phyloP scores from a whole-genome alignment of 2,113 vertebrate genomes.

The Oncorhynchus masou region DNA sequence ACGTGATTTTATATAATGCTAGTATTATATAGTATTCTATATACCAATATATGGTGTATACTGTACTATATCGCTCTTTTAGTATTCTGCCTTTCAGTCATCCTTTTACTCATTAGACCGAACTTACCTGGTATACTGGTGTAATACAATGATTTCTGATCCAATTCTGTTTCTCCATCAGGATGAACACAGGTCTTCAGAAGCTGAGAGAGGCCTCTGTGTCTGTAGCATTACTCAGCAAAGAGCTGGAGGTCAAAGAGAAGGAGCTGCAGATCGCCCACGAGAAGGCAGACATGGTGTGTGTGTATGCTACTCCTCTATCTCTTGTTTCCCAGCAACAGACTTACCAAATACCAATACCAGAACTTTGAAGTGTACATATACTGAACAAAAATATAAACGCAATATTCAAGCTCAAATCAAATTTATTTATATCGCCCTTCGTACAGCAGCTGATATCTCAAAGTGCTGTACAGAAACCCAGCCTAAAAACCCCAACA shows the following conservation, averaged over 20 bases:
- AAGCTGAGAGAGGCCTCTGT: conserved; percentile 94
- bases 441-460: too few species aligned
- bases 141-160: not conserved
- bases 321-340: not conserved
- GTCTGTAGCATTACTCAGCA: conserved; percentile 87
- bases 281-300: conserved; percentile 89
- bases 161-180: conserved; percentile 44
- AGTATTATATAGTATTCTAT: too few species aligned
- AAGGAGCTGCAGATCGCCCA: conserved; percentile 91
- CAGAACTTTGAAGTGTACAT: not conserved
- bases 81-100: too few species aligned
- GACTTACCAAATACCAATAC: not conserved
- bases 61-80: too few species aligned
- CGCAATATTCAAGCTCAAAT: too few species aligned
- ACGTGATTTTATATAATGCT: too few species aligned
- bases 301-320: not conserved
- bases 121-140: not conserved
- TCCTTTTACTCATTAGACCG: too few species aligned
- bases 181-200: conserved; percentile 92
- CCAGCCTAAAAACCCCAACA: too few species aligned
- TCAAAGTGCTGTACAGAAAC: too few species aligned
- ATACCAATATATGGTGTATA: too few species aligned
- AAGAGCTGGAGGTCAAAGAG: conserved; percentile 89
- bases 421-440: too few species aligned
- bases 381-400: too few species aligned